Percentiles rank a stretch among this genome's conserved stretches.
These are phyloP conservation scores for Corydoras maculifer DNA, from an alignment of 2,113 vertebrate species.

Conservation along the genomic window DNA sequence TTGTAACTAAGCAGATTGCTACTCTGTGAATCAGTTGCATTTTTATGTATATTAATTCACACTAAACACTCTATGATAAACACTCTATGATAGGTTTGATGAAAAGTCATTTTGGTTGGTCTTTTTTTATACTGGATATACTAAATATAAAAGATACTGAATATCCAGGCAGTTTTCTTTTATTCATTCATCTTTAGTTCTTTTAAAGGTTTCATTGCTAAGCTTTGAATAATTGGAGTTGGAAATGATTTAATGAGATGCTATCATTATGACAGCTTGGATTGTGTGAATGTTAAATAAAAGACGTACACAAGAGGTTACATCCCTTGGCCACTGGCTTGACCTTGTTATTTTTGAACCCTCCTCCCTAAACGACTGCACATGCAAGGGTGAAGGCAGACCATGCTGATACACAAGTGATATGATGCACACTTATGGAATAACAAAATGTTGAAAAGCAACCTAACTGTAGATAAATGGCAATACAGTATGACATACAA, in stretches of 20 bases:
- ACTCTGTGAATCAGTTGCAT: no score
- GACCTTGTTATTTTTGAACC: conserved; percentile 43
- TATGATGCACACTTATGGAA: conserved; percentile 51
- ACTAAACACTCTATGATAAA: no score
- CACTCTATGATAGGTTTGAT: no score
- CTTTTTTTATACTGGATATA: no score
- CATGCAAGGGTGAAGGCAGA: conserved; percentile 58
- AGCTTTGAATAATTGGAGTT: conserved; percentile 3
- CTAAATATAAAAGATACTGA: neutral
- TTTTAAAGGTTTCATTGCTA: conserved; percentile 1
- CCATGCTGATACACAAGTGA: conserved; percentile 50
- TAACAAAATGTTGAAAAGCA: conserved; percentile 46
- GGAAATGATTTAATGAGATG: conserved; percentile 1
- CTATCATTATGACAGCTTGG: neutral
- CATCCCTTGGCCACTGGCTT: conserved; percentile 45
- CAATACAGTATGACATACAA: conserved; percentile 69
- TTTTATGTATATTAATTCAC: no score
- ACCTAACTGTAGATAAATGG: conserved; percentile 64
- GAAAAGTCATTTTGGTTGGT: no score
- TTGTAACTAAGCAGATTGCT: no score
- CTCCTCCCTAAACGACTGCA: conserved; percentile 56
- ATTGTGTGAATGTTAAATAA: neutral
- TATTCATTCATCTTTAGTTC: neutral
- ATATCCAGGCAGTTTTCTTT: conserved; percentile 7
- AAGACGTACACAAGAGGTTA: conserved; percentile 11